Evolutionary conservation across 2,113 vertebrate species (phyloP), one percentile per base, ranked within the genome.

Genomic region (Paracanthobrama guichenoti): DNA sequence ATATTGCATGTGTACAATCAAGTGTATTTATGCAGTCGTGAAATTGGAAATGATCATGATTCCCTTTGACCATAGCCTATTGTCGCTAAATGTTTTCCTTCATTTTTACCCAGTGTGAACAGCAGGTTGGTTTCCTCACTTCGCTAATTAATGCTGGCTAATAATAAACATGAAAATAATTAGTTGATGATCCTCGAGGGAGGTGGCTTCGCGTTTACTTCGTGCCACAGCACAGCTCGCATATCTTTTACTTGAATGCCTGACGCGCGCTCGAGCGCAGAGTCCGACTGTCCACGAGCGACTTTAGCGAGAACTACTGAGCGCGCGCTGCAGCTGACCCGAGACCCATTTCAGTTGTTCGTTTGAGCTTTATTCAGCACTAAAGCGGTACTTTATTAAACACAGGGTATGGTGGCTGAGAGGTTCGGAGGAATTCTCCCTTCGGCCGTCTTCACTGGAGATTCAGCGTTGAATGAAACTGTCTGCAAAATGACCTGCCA

Each of bases 201-300:
- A 83, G 72, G 72, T 26, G 71, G 72, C 72, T 74, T 83, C 16
- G n/a, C 31, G 24, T 76, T 67, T 39, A 64, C 20, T 42, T 31
- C n/a, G n/a, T n/a, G 60, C 48, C 24, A 75, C 78, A 50, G 44
- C 72, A 18, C 72, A 46, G 69, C 69, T 72, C 42, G 6, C 42
- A 46, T 39, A 39, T 46, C 22, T 24, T 72, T 42, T 35, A 62
- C 11, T 35, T 42, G 22, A 42, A 53, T 22, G 53, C 12, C 53
- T 59, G 18, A 57, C 75, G 75, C 75, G 75, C 75, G 28, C 53
- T 9, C 31, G 57, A 79, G 22, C 76, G 39, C 57, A 42, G 28
- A 57, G 20, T 3, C 20, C 31, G 22, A 5, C 22, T 42, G 18
- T 59, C 31, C 75, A 59, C 31, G 11, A 35, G 53, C 53, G 53